Conservation (phyloP, 2,113 vertebrate species). For the Danionella cerebrum region DNA sequence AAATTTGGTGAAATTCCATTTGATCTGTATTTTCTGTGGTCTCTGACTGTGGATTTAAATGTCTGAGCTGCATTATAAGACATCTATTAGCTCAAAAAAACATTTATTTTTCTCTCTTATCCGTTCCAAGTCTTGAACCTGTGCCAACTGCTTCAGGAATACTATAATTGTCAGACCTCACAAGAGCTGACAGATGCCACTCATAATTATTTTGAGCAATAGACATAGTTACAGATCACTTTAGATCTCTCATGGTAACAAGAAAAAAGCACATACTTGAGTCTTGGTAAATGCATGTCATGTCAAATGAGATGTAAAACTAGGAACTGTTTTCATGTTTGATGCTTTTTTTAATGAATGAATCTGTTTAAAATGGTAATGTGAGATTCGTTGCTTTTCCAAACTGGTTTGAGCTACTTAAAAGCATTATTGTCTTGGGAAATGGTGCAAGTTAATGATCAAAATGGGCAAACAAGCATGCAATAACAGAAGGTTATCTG, state of each 20-base stretch:
- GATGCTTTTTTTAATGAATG: background rate
- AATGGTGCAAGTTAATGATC: background rate
- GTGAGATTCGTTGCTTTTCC: background rate
- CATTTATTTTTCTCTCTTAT: too few species aligned
- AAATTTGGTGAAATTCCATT: background rate
- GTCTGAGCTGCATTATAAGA: constrained; percentile 11
- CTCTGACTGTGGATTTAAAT: constrained; percentile 8
- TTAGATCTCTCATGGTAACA: background rate
- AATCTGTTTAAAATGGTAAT: background rate
- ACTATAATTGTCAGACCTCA: constrained; percentile 5
- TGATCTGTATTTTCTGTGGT: constrained; percentile 1
- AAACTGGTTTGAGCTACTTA: background rate
- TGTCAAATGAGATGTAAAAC: background rate
- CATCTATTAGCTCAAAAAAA: constrained; percentile 8
- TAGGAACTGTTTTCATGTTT: background rate
- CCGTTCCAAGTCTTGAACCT: constrained; percentile 8
- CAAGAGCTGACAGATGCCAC: constrained; percentile 36
- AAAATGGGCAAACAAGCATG: background rate
- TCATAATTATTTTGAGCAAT: constrained; percentile 45
- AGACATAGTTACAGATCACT: constrained; percentile 9
- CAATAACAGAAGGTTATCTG: background rate
- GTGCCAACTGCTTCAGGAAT: background rate
- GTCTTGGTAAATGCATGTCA: background rate
- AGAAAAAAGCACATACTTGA: background rate
- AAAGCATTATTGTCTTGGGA: background rate